Percentiles rank a stretch among this genome's conserved stretches.
These are phyloP conservation scores for Carabus problematicus DNA, from an alignment of 2,888 invertebrate genomes.

Conservation along the genomic window DNA sequence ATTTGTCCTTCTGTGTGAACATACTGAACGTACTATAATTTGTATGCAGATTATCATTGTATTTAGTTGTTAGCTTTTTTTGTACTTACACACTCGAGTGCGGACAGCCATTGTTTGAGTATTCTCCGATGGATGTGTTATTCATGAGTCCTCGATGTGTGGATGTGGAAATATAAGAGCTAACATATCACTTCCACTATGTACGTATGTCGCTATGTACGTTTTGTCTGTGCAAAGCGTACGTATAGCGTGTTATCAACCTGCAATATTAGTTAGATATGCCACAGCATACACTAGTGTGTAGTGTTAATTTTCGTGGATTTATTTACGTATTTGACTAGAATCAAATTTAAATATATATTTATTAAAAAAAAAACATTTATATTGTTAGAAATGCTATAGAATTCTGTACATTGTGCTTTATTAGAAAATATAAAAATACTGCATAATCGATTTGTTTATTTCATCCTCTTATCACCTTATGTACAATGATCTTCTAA, in stretches of 20 bases:
- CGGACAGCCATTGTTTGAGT: too few relatives aligned
- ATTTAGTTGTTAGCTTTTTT: too few relatives aligned
- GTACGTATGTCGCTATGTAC: too few relatives aligned
- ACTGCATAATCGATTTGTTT: conserved; percentile 14
- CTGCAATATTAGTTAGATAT: conserved; percentile 10
- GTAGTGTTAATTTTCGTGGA: background rate
- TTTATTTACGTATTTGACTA: conserved; percentile 9
- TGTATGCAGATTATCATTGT: too few relatives aligned
- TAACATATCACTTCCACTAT: too few relatives aligned
- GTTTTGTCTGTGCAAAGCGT: conserved; percentile 1
- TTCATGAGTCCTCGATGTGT: too few relatives aligned
- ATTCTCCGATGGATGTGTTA: too few relatives aligned
- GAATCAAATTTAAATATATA: conserved; percentile 29
- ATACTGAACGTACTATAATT: too few relatives aligned
- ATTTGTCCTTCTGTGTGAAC: too few relatives aligned
- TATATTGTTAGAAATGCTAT: conserved; percentile 35
- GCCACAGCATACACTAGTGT: background rate
- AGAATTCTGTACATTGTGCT: conserved; percentile 36
- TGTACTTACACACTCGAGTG: too few relatives aligned
- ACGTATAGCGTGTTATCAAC: background rate
- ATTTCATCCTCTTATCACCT: background rate
- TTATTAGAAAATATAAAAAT: conserved; percentile 38
- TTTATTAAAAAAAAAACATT: conserved; percentile 35
- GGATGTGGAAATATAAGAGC: too few relatives aligned
- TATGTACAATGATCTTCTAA: background rate